phyloP scores from a whole-genome alignment of 2,888 invertebrate genomes.

The Mesoligia furuncula region DNA sequence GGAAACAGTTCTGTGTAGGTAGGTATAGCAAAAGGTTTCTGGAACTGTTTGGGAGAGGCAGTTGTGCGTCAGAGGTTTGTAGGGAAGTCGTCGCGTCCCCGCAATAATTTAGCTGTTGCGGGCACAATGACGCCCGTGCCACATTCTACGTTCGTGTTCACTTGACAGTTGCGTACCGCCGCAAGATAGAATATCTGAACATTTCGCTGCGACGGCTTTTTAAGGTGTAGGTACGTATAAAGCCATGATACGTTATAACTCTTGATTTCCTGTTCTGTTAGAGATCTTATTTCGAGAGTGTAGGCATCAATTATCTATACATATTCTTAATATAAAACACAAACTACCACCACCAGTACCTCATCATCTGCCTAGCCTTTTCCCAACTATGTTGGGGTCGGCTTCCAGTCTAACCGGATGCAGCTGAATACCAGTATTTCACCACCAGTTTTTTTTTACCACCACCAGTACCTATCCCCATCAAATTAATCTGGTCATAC shows the following conservation, averaged over 20 bases:
- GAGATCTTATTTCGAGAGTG: neutral
- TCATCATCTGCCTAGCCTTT: no score
- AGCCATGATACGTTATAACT: neutral
- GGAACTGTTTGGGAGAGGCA: constrained; percentile 56
- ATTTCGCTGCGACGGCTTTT: constrained; percentile 34
- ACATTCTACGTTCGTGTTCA: constrained; percentile 64
- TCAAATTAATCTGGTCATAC: constrained; percentile 23
- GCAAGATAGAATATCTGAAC: constrained; percentile 50
- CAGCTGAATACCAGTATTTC: no score
- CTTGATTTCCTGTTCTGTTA: neutral
- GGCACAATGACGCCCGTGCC: constrained; percentile 73
- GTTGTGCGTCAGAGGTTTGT: constrained; percentile 70
- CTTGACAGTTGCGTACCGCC: constrained; percentile 55
- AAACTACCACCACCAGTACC: neutral
- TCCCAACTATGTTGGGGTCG: no score
- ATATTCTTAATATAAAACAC: neutral
- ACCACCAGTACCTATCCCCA: neutral
- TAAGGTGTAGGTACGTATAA: neutral
- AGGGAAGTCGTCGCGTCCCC: constrained; percentile 79
- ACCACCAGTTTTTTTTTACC: no score
- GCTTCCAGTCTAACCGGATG: no score
- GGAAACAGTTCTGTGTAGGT: constrained; percentile 46
- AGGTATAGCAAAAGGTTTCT: constrained; percentile 54
- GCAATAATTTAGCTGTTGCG: constrained; percentile 80
- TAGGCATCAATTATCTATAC: neutral